Conservation (phyloP, 2,113 vertebrate genomes). For the Gopherus evgoodei region DNA sequence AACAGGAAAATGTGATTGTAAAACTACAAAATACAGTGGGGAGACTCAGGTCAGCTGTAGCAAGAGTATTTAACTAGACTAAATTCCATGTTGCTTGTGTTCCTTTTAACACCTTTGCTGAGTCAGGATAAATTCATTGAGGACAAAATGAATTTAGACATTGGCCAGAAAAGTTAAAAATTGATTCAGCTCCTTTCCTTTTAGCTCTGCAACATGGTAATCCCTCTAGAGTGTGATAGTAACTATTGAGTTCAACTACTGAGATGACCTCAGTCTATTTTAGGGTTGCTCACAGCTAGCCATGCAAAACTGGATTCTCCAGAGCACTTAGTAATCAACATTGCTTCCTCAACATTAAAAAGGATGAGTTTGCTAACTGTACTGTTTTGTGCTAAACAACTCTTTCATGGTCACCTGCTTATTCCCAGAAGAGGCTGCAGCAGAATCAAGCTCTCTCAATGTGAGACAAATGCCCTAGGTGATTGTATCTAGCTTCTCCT, state of each 20-base stretch:
- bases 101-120: neutral
- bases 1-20: neutral
- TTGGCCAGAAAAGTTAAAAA: neutral
- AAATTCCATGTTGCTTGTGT: neutral
- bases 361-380: neutral
- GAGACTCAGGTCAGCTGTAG: neutral
- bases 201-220: neutral
- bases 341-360: neutral
- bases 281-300: neutral
- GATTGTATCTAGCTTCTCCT: neutral
- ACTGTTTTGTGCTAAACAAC: constrained; percentile 11
- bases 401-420: constrained; percentile 36
- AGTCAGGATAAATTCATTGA: neutral
- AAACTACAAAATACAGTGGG: neutral
- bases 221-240: neutral
- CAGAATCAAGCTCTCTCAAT: constrained; percentile 8
- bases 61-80: neutral
- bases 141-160: neutral
- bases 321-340: constrained; percentile 2
- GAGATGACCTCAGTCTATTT: constrained; percentile 1
- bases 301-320: constrained; percentile 40
- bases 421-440: neutral
- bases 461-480: neutral
- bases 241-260: neutral
- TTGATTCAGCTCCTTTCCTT: neutral